These are phyloP conservation scores for Azemiops feae DNA, from an alignment of 2,113 vertebrate species.

Conservation along the genomic window DNA sequence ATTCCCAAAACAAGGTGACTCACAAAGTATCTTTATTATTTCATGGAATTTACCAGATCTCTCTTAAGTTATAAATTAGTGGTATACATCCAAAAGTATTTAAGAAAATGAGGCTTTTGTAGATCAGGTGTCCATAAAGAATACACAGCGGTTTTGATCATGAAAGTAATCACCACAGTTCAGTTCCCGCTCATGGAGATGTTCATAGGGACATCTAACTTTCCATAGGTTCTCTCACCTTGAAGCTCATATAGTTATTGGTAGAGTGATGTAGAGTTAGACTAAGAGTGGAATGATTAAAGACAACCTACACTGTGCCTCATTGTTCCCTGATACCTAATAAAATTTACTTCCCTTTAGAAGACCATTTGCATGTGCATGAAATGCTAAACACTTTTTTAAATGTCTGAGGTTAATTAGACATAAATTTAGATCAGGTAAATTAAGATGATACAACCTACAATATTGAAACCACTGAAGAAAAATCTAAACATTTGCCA, in stretches of 20 bases:
- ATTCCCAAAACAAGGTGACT: neutral
- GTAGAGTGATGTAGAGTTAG: neutral
- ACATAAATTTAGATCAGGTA: constrained; percentile 9
- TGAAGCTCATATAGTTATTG: neutral
- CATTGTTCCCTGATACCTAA: neutral
- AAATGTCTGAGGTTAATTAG: neutral
- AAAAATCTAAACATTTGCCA: constrained; percentile 38
- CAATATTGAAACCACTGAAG: constrained; percentile 34
- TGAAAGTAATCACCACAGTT: neutral
- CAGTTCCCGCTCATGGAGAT: neutral
- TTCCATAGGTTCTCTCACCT: neutral
- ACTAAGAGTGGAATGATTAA: too few species aligned
- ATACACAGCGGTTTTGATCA: neutral
- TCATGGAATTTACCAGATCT: neutral
- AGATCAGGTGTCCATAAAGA: neutral
- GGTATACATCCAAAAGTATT: neutral
- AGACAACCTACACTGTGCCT: neutral
- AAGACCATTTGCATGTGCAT: constrained; percentile 40
- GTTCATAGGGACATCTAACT: neutral
- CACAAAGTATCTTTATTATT: neutral
- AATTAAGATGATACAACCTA: constrained; percentile 28
- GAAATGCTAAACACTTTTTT: constrained; percentile 15
- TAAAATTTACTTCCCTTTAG: neutral
- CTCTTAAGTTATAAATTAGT: neutral
- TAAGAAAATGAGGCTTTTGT: neutral